Base-by-base conservation (phyloP, 2,797 vertebrate genomes). In the Lerista edwardsae region DNA sequence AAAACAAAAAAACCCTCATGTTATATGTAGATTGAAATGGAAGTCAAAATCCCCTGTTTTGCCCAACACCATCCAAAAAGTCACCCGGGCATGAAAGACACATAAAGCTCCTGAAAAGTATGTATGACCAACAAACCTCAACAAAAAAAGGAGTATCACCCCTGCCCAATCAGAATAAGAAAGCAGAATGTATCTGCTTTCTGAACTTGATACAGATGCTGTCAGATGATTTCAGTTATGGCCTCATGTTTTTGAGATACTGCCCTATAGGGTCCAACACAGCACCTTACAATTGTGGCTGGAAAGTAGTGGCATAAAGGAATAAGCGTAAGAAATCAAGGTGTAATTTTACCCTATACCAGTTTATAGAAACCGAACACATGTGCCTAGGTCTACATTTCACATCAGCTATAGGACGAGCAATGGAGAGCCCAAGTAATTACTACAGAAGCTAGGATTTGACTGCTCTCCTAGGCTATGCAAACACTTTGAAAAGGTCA, bases 401-500 rank as follows among this genome's bases (percentile, higher is more conserved):
- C 17, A 39, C 19, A 23, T 62, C 29, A 61, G n/a, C 57, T 47
- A 31, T 34, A 62, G 15, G 55, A 69, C 31, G 1, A 36, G 11
- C 10, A 23, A 7, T 84, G 67, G 71, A 79, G 34, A 75, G n/a
- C 78, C 17, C 25, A 75, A 72, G n/a, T 78, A 36, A 34, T 73
- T 55, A 65, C 39, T 25, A 84, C 39, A 69, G 55, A 64, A 65
- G 69, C 34, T 51, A 67, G 57, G 21, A 36, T 51, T 72, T 84
- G 51, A 84, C 76, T 71, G 41, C 51, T 27, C 39, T 31, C 15
- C 55, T 47, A 79, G 44, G 25, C 55, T 64, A 65, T n/a, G 68
- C 73, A 84, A 79, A 84, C 59, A 65, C 25, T 73, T 65, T 23
- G 44, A 64, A 65, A 73, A 65, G 76, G 41, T 76, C 72, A 47